These are phyloP conservation scores for Aselliscus stoliczkanus DNA, from an alignment of 2,797 vertebrate species.

Conservation along the genomic window DNA sequence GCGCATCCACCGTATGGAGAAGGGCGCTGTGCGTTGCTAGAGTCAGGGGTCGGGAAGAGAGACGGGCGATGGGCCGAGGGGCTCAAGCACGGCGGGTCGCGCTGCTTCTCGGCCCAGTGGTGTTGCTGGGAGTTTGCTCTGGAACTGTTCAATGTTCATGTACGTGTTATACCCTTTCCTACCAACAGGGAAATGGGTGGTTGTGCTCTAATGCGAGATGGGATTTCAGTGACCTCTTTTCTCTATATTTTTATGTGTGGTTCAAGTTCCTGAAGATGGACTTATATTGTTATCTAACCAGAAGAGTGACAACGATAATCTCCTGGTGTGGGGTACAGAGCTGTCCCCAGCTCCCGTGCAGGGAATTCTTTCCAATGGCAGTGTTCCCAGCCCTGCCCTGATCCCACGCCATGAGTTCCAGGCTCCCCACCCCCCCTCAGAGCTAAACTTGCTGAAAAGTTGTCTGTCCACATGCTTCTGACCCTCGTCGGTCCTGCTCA, in stretches of 20 bases:
- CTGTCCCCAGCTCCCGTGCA: not conserved
- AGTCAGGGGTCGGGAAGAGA: not conserved
- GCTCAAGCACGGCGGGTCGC: rapidly evolving
- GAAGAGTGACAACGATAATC: no score
- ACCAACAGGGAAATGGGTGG: not conserved
- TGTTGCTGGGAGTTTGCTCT: not conserved
- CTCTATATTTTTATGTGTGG: not conserved
- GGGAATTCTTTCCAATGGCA: rapidly evolving
- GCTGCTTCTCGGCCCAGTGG: no score
- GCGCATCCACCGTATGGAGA: not conserved
- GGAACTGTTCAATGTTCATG: not conserved
- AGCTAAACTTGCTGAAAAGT: no score
- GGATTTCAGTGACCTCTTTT: not conserved
- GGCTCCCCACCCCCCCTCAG: no score
- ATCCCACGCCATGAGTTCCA: no score
- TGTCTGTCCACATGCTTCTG: not conserved
- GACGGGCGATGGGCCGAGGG: not conserved
- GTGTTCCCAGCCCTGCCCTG: not conserved
- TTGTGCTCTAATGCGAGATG: rapidly evolving
- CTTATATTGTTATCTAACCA: rapidly evolving
- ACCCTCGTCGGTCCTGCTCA: not conserved
- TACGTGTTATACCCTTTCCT: rapidly evolving
- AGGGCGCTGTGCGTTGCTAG: not conserved
- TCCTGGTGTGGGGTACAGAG: not conserved
- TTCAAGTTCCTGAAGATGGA: not conserved